phyloP scores from a whole-genome alignment of 1,140 invertebrate species.

The Homarus americanus region DNA sequence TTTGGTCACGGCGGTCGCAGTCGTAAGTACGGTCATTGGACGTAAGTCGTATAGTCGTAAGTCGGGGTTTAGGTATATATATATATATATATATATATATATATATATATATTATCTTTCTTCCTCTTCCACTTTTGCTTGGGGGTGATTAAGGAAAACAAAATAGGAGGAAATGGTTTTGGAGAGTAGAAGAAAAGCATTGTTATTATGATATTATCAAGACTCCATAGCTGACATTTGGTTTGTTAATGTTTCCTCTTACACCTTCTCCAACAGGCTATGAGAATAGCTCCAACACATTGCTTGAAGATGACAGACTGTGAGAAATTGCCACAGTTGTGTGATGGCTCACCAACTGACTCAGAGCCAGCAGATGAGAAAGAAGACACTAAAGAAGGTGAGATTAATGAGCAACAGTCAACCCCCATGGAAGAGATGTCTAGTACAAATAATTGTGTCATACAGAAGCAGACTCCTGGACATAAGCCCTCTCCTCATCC shows the following conservation, averaged over 20 bases:
- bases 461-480: background rate
- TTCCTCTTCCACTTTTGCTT: no score
- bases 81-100: no score
- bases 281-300: background rate
- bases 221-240: background rate
- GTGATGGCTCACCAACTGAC: background rate
- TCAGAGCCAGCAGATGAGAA: background rate
- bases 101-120: background rate
- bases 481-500: background rate
- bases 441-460: slow-evolving; percentile 27
- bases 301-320: background rate
- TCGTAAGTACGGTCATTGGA: no score
- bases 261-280: background rate
- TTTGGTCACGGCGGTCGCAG: no score
- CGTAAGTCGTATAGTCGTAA: no score
- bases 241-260: background rate
- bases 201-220: background rate
- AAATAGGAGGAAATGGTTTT: no score
- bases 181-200: no score
- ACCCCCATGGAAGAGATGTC: background rate
- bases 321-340: background rate
- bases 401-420: background rate
- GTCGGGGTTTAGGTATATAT: no score
- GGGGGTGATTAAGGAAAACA: no score
- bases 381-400: background rate